These are phyloP conservation scores for Troides aeacus DNA, from an alignment of 2,888 invertebrate genomes.

Conservation along the genomic window DNA sequence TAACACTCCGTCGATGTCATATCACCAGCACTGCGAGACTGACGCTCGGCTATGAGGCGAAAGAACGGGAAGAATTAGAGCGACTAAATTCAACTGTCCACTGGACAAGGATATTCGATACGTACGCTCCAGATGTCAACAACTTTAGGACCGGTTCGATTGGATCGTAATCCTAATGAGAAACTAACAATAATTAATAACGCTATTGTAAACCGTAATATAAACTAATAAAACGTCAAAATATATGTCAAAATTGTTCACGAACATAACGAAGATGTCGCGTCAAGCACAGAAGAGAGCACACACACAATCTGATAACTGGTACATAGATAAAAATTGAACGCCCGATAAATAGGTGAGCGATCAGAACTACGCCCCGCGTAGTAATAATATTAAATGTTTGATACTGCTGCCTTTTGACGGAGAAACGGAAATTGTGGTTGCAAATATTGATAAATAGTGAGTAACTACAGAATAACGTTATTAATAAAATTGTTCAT, in stretches of 20 bases:
- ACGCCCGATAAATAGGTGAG: constrained; percentile 31
- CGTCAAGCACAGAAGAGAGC: constrained; percentile 22
- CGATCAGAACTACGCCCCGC: constrained; percentile 14
- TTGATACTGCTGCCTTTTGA: constrained; percentile 38
- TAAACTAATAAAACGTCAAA: constrained; percentile 15
- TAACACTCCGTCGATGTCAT: constrained; percentile 77
- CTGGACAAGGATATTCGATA: constrained; percentile 75
- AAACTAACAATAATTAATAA: constrained; percentile 12
- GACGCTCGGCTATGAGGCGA: constrained; percentile 49
- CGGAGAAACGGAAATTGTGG: constrained; percentile 49
- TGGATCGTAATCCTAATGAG: constrained; percentile 32
- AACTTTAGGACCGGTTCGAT: constrained; percentile 63
- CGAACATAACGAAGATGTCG: constrained; percentile 31
- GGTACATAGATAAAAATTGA: constrained; percentile 27
- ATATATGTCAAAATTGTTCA: constrained; percentile 30
- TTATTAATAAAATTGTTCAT: neutral
- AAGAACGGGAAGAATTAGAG: constrained; percentile 73
- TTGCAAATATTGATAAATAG: constrained; percentile 38
- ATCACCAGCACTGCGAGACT: constrained; percentile 58
- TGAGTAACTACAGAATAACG: neutral
- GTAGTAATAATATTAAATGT: constrained; percentile 38
- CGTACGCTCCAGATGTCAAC: constrained; percentile 67
- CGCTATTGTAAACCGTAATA: constrained; percentile 9
- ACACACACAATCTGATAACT: constrained; percentile 28
- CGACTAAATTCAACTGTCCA: constrained; percentile 72